Evolutionary conservation across 2,113 vertebrate species (phyloP).

Genomic region (Mohoua ochrocephala): DNA sequence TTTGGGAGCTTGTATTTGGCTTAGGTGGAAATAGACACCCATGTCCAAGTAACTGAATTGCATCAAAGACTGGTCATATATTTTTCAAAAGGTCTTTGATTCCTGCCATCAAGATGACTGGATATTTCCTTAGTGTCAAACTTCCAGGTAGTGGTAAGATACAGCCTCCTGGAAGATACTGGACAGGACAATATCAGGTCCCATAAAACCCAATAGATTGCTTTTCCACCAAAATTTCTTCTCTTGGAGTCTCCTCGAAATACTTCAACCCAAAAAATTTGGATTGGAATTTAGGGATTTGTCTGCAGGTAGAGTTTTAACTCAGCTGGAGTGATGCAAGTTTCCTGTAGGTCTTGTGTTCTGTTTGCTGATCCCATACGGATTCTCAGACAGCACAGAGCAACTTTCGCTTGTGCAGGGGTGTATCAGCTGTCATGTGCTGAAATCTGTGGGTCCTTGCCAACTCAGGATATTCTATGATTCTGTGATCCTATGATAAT

Average conservation of each 20-base stretch:
- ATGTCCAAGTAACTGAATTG: not conserved
- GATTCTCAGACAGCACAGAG: rapidly evolving
- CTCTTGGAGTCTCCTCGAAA: not conserved
- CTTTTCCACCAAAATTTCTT: not conserved
- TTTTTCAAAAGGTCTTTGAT: not conserved
- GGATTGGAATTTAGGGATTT: not conserved
- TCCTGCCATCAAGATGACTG: not conserved
- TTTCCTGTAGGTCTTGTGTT: not conserved
- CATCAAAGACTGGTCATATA: not conserved
- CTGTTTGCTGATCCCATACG: not conserved
- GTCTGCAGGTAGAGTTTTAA: not conserved
- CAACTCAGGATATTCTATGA: not conserved
- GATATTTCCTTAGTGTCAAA: not conserved
- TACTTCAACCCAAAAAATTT: not conserved
- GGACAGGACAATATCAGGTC: not conserved
- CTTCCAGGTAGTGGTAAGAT: not conserved
- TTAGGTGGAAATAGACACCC: not conserved
- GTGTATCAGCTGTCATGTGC: not conserved
- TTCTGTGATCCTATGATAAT: not conserved
- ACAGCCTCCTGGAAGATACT: not conserved
- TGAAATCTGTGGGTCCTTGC: not conserved
- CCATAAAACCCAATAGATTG: rapidly evolving
- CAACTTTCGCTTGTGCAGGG: not conserved
- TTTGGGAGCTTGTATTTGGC: not conserved
- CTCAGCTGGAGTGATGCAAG: not conserved